These are phyloP conservation scores for Alexandromys fortis DNA, from an alignment of 2,113 vertebrate species.

Conservation along the genomic window DNA sequence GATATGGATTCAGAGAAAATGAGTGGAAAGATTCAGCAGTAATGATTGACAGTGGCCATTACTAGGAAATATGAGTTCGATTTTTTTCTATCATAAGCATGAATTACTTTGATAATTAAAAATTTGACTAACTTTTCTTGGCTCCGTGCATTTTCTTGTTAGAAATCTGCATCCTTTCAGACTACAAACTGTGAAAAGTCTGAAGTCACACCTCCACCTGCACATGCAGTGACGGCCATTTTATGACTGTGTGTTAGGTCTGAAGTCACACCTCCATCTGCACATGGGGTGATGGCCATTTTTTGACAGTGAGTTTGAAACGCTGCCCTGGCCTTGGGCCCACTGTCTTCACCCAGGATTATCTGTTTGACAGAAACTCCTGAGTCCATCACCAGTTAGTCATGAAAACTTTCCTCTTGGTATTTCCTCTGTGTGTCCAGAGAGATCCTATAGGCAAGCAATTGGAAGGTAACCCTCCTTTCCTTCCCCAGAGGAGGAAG, in stretches of 20 bases:
- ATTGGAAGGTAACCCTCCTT: conserved; percentile 15
- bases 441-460: not conserved
- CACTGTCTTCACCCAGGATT: not conserved
- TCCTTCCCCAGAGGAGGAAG: not conserved
- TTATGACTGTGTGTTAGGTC: not conserved
- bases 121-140: not conserved
- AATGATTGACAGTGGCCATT: not conserved
- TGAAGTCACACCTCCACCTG: not conserved
- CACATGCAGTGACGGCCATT: not conserved
- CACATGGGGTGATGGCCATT: not conserved
- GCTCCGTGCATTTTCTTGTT: not conserved
- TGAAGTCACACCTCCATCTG: not conserved
- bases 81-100: not conserved
- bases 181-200: not conserved
- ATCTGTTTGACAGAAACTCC: not conserved
- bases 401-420: not conserved
- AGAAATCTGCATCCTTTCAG: not conserved
- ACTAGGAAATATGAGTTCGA: not conserved
- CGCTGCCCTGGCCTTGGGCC: not conserved
- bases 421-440: not conserved
- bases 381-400: not conserved
- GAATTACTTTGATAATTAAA: not conserved
- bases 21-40: not conserved
- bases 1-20: not conserved
- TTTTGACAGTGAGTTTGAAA: not conserved